A percentile compares a stretch with the other conserved stretches of the same genome.
Evolutionary conservation across 2,113 vertebrate genomes (phyloP).

Genomic region (Phyllostomus discolor): DNA sequence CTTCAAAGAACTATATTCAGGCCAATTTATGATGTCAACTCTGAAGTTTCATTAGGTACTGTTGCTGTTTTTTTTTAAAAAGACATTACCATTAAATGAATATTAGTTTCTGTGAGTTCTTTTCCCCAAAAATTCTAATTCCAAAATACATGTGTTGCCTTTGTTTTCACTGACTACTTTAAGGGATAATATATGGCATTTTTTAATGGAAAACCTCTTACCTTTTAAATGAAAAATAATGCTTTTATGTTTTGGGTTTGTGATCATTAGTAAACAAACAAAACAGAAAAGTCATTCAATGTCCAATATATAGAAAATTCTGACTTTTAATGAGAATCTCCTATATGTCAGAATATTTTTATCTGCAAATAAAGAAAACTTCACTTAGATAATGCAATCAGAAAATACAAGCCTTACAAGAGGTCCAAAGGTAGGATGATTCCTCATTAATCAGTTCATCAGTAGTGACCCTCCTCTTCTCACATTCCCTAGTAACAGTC

Average conservation of each 20-base stretch:
- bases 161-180: not conserved
- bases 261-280: not conserved
- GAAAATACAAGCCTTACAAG: not conserved
- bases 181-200: not conserved
- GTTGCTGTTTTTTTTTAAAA: not conserved
- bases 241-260: not conserved
- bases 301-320: not conserved
- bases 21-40: conserved; percentile 49
- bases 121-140: not conserved
- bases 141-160: not conserved
- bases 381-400: not conserved
- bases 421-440: not conserved
- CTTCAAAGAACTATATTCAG: conserved; percentile 56
- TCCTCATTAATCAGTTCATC: not conserved
- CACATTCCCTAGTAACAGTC: not conserved
- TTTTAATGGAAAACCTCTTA: not conserved
- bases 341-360: not conserved
- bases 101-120: not conserved
- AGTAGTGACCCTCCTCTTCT: not conserved
- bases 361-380: not conserved
- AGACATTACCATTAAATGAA: not conserved
- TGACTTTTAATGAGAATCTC: not conserved
- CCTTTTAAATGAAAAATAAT: not conserved
- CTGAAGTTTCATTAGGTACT: conserved; percentile 8
- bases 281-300: not conserved